Evolutionary conservation across 2,113 vertebrate species (phyloP).

Genomic region (Semnopithecus entellus): DNA sequence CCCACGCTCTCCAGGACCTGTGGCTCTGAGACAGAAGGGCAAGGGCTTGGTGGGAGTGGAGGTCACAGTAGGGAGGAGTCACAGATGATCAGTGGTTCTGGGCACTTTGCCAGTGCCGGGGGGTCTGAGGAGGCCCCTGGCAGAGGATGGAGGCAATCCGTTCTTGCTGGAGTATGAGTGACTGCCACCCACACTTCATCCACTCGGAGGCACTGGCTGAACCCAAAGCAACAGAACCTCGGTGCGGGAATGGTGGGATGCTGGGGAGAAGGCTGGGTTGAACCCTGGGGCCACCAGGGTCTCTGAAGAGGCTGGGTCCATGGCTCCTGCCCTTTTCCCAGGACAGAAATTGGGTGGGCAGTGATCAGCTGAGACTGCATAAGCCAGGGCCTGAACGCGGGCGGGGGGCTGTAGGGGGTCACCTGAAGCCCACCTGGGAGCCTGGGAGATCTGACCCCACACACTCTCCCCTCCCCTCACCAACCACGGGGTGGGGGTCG

Average conservation of each 20-base stretch:
- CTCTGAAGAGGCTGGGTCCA: not conserved
- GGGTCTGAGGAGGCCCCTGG: not conserved
- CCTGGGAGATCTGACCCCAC: not conserved
- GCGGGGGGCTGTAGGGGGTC: no score
- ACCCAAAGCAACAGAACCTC: not conserved
- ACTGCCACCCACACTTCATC: rapidly evolving
- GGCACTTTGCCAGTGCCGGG: no score
- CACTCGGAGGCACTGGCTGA: rapidly evolving
- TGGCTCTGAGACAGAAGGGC: no score
- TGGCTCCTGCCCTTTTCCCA: not conserved
- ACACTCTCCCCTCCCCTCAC: rapidly evolving
- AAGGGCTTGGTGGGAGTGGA: no score
- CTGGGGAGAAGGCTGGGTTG: rapidly evolving
- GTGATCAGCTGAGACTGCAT: rapidly evolving
- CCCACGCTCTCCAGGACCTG: not conserved
- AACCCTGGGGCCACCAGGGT: not conserved
- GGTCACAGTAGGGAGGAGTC: no score
- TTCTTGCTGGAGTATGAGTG: not conserved
- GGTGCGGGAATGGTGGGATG: rapidly evolving
- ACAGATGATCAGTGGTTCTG: not conserved
- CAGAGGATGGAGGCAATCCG: rapidly evolving
- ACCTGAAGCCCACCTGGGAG: not conserved
- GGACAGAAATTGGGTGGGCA: rapidly evolving
- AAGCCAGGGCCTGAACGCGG: rapidly evolving
- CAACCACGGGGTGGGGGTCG: not conserved